A percentile compares a stretch with the other conserved stretches of the same genome.
phyloP scores from a whole-genome alignment of 2,113 vertebrate species.

The Microtus oregoni region DNA sequence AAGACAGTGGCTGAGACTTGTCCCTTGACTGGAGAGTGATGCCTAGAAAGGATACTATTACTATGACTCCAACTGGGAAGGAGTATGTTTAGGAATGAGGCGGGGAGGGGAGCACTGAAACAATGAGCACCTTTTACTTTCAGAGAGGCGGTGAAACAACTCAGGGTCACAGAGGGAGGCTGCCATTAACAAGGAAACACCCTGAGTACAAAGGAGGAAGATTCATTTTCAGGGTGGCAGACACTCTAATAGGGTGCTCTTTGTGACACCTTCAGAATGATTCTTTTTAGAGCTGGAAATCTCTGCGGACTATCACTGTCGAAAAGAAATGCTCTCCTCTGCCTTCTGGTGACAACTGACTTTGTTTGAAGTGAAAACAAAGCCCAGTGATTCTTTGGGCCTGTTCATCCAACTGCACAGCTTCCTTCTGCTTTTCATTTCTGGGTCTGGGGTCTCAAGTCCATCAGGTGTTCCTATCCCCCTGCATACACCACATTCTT shows the following conservation, averaged over 20 bases:
- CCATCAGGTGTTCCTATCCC: neutral
- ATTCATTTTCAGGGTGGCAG: constrained; percentile 66
- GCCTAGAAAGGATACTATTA: neutral
- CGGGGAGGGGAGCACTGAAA: neutral
- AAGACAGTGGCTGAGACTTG: neutral
- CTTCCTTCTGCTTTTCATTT: neutral
- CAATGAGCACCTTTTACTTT: constrained; percentile 64
- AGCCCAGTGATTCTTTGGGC: neutral
- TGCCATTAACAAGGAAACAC: constrained; percentile 72
- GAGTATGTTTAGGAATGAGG: constrained; percentile 38
- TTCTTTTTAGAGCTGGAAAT: constrained; percentile 52
- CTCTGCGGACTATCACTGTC: constrained; percentile 47
- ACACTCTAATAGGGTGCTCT: constrained; percentile 67
- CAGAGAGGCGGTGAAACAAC: constrained; percentile 47
- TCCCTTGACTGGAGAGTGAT: neutral
- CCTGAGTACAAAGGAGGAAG: constrained; percentile 68
- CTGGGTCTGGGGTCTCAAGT: neutral
- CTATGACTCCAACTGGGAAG: neutral
- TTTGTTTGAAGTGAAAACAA: constrained; percentile 7
- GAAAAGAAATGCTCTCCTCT: constrained; percentile 24
- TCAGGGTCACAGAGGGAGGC: constrained; percentile 65
- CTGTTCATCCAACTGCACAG: neutral
- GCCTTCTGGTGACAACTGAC: constrained; percentile 57
- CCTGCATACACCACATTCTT: neutral
- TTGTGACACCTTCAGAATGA: constrained; percentile 73